phyloP scores from a whole-genome alignment of 1,140 invertebrate species.

The Ctenoplectra terminalis region DNA sequence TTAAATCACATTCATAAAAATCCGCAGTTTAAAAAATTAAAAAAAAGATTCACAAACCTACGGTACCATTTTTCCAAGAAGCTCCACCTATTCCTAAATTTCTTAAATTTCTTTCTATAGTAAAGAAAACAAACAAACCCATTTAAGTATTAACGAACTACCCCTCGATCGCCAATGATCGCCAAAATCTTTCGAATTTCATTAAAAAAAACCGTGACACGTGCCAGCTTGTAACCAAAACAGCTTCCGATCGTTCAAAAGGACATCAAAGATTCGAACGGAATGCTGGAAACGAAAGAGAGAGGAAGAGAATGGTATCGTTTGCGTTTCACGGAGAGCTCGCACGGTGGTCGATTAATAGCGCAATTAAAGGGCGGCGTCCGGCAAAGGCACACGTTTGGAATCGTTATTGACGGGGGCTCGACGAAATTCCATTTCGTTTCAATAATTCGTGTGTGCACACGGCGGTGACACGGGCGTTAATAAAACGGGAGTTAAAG shows the following conservation, averaged over 20 bases:
- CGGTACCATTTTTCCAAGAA: too few relatives aligned
- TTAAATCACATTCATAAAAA: too few relatives aligned
- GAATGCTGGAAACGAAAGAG: background rate
- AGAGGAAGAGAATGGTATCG: background rate
- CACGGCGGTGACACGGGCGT: constrained; percentile 40
- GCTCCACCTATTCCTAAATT: too few relatives aligned
- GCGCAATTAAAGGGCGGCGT: constrained; percentile 36
- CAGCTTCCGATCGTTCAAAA: background rate
- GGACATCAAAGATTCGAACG: background rate
- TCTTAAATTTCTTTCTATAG: too few relatives aligned
- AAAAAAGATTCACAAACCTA: too few relatives aligned
- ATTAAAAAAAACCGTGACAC: too few relatives aligned
- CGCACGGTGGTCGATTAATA: constrained; percentile 34
- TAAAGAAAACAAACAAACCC: too few relatives aligned
- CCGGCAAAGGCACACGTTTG: constrained; percentile 31
- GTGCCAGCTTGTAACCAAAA: background rate
- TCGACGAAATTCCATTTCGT: constrained; percentile 49
- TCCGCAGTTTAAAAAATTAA: too few relatives aligned
- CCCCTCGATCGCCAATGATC: too few relatives aligned
- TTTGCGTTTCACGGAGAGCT: background rate
- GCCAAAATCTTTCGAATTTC: too few relatives aligned
- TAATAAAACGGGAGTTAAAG: constrained; percentile 55
- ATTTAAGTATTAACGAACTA: too few relatives aligned
- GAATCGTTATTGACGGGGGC: constrained; percentile 32
- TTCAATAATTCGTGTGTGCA: constrained; percentile 46